Base-by-base conservation (phyloP, 2,888 invertebrate species). In the Torymus tubicola region DNA sequence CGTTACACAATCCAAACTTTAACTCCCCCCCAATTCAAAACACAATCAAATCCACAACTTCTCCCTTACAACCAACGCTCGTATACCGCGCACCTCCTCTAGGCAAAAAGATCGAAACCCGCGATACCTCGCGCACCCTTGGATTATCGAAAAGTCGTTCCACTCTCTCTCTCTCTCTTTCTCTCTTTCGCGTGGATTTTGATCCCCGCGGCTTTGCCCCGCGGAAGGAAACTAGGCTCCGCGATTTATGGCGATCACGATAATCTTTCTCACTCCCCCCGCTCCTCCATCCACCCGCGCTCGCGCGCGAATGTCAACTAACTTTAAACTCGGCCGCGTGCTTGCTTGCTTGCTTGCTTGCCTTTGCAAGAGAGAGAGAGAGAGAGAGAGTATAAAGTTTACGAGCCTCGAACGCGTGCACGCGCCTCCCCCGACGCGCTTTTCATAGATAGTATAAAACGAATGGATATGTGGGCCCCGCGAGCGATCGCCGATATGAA, bases 241-340 rank as follows among this genome's bases (percentile, higher is more conserved):
- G 16, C 80, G 78, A 82, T 82, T 82, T 82, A 82, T 73, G 80
- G 52, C 71, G 67, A 82, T 82, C 82, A 68, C 74, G 82, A 82
- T 80, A 80, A 77, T 77, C 82, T 71, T 13, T 10, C 69, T 11
- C 68, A 21, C 50, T 42, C 70, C 42, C 50, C 8, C 5, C 31
- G 8, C 5, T 4, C 3, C 1, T 3, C 31, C 4, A 8, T 8
- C 42, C 8, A 42, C 70, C 4, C 12, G 70, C 3, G 58, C 70
- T 4, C 12, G 70, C 3, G 64, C 71, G 75, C 78, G 42, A 82
- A 61, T 76, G 77, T 77, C 82, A 77, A 73, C 64, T 52, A 80
- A 78, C 73, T 79, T 82, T 65, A 79, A 79, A 71, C 71, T 78
- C 67, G 74, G 42, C 53, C 61, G 58, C 78, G 61, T 50, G 58